A percentile compares a stretch with the other conserved stretches of the same genome.
These are phyloP conservation scores for Paramormyrops hopkinsi DNA, from an alignment of 2,797 vertebrate genomes.

Conservation along the genomic window DNA sequence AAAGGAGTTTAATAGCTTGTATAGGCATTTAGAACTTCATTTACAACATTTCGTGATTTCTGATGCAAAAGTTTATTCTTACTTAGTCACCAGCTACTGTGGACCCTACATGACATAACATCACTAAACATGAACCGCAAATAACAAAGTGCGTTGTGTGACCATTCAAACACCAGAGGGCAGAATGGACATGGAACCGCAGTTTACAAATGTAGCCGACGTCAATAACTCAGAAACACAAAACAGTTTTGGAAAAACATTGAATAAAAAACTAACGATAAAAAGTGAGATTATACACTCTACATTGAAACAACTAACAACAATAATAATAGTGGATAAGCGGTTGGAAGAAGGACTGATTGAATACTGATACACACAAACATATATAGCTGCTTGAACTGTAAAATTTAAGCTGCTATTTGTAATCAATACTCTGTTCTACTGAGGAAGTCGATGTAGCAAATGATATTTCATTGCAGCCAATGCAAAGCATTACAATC, in stretches of 20 bases:
- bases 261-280: neutral
- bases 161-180: constrained; percentile 35
- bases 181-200: constrained; percentile 10
- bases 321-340: neutral
- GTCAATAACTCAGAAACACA: neutral
- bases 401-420: neutral
- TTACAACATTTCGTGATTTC: neutral
- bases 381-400: neutral
- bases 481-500: neutral
- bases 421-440: neutral
- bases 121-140: neutral
- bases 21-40: constrained; percentile 8
- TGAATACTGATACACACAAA: neutral
- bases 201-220: neutral
- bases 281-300: neutral
- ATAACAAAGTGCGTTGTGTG: neutral
- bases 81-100: neutral
- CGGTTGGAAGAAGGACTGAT: neutral
- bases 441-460: neutral
- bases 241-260: neutral
- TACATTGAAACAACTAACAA: neutral
- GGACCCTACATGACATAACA: neutral
- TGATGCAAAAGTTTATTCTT: neutral
- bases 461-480: neutral
- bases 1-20: neutral